Conservation (phyloP, 30 jellyfish, hydroid and myxozoan genomes). For the Aurelia coerulea region DNA sequence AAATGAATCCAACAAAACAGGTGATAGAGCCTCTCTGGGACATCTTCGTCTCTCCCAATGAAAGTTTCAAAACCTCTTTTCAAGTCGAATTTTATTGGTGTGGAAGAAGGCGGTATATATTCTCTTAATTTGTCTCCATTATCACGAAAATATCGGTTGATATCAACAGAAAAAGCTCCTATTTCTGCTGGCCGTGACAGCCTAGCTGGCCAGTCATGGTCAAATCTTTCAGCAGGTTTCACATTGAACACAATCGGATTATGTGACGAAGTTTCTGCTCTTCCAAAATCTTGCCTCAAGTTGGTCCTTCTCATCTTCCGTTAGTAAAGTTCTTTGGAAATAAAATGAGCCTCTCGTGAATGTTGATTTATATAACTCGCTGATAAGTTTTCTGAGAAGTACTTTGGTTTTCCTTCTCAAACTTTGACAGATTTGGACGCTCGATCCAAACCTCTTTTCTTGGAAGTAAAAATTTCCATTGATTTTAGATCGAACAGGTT, state of each 20-base stretch:
- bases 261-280: no score
- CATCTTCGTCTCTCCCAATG: constrained; percentile 73
- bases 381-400: no score
- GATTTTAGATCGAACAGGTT: no score
- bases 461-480: no score
- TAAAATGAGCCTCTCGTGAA: no score
- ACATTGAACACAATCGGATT: not conserved
- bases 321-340: no score
- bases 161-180: constrained; percentile 90
- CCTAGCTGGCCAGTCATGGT: constrained; percentile 38
- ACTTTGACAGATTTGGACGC: no score
- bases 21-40: constrained; percentile 81
- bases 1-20: constrained; percentile 71
- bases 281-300: no score
- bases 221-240: constrained; percentile 23
- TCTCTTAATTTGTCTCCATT: constrained; percentile 61
- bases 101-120: constrained; percentile 43
- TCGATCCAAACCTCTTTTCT: no score
- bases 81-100: constrained; percentile 50
- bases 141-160: constrained; percentile 62
- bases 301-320: no score
- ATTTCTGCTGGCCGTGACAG: constrained; percentile 85
- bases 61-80: constrained; percentile 68
- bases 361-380: no score
- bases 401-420: no score